Conservation (phyloP, 2,888 invertebrate species). For the Agriopis aurantiaria region DNA sequence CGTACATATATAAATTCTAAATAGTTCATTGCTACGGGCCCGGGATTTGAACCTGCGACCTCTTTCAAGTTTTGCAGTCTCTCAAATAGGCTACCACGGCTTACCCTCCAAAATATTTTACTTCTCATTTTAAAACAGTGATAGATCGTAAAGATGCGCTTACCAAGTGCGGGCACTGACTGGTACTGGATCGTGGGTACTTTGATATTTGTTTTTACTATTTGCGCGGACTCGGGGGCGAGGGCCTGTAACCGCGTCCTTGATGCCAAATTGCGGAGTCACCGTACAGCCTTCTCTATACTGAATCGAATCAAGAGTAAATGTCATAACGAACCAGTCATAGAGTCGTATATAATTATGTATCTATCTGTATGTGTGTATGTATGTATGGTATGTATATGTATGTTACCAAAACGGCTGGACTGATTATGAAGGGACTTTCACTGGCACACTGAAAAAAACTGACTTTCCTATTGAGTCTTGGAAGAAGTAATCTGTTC, state of each 20-base stretch:
- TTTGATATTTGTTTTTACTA: conserved; percentile 14
- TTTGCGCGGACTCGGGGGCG: neutral
- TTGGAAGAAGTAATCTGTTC: too few species aligned
- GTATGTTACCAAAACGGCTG: neutral
- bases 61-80: too few species aligned
- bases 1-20: too few species aligned
- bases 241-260: conserved; percentile 4
- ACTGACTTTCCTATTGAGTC: too few species aligned
- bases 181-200: neutral
- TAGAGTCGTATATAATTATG: too few species aligned
- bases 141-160: neutral
- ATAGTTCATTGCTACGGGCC: too few species aligned
- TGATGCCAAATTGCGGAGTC: neutral
- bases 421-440: too few species aligned
- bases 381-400: neutral
- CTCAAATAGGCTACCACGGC: too few species aligned
- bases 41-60: too few species aligned
- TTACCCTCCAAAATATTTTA: too few species aligned
- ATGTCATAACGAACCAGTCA: neutral
- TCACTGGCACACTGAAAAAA: too few species aligned
- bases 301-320: neutral
- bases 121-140: too few species aligned
- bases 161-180: neutral
- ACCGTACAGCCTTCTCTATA: neutral
- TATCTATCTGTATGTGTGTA: neutral